phyloP scores from a whole-genome alignment of 2,888 invertebrate species.

The Luperina nickerlii region DNA sequence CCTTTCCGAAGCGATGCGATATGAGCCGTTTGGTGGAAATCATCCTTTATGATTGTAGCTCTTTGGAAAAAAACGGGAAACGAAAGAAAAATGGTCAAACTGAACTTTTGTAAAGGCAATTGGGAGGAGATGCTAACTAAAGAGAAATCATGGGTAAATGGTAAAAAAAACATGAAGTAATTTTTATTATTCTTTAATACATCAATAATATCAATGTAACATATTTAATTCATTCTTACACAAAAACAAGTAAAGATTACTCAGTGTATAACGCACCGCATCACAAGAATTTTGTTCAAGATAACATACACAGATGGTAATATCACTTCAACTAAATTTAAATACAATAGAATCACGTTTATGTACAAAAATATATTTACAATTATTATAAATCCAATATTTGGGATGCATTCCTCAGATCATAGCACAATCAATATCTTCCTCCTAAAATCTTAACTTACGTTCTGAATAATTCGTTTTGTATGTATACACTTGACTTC shows the following conservation, averaged over 20 bases:
- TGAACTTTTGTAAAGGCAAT: background rate
- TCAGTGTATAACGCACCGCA: constrained; percentile 53
- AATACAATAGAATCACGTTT: constrained; percentile 38
- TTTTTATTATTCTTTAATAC: constrained; percentile 78
- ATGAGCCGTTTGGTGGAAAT: too few species aligned
- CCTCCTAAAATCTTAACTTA: constrained; percentile 40
- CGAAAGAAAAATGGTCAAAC: background rate
- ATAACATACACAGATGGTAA: constrained; percentile 40
- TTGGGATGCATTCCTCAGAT: constrained; percentile 60
- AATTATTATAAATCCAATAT: constrained; percentile 34
- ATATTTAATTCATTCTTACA: constrained; percentile 72
- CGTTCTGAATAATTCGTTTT: constrained; percentile 64
- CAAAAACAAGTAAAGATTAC: constrained; percentile 64
- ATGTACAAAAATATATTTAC: constrained; percentile 57
- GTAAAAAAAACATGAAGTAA: constrained; percentile 52
- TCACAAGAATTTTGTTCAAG: constrained; percentile 55
- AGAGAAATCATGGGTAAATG: background rate
- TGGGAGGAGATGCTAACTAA: background rate
- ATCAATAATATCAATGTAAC: constrained; percentile 84
- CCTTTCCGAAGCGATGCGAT: too few species aligned
- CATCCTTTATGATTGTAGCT: background rate
- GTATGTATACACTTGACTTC: constrained; percentile 38
- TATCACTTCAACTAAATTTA: constrained; percentile 32
- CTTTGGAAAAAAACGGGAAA: background rate
- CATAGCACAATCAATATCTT: constrained; percentile 47